Evolutionary conservation across 2,888 invertebrate species (phyloP), one percentile per base, ranked within the genome.

Genomic region (Phengaris arion): DNA sequence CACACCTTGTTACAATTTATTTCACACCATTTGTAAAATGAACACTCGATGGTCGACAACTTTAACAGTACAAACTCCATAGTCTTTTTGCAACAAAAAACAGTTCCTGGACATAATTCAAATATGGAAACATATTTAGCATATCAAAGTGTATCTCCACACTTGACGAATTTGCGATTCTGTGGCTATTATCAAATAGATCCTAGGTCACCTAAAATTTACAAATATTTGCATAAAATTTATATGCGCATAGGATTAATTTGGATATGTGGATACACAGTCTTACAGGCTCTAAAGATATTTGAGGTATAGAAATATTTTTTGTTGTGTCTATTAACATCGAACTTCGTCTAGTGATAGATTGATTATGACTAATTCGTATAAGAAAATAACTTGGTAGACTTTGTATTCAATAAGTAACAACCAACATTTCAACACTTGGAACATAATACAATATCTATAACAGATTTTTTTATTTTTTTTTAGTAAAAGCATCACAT

Each of bases 201-300:
- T 74, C 76, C 77, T 2, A 79, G 79, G 13, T 79, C 82, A 4
- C 74, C 84, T 6, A 83, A 81, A 77, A 74, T 78, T 3, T 77
- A 79, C 55, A 83, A 76, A 82, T 72, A 77, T 46, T 55, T 87
- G 8, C 86, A 89, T 74, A 79, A 77, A 3, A 76, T 81, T 13
- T 89, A 85, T 75, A 87, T 84, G 83, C 68, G 78, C 12, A 70
- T 83, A 12, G 79, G 83, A 64, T 80, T 87, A n/a, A 76, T 76
- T 64, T 79, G 85, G 13, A 79, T 85, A 68, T 74, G 83, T 13
- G 22, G 88, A 5, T 89, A 85, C 76, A 85, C 83, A 3, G 46
- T 81, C 15, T 87, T 88, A 77, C 86, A 88, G 79, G 82, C 83
- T 5, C 76, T 88, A 3, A 84, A 86, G 78, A 81, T 88, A 76